Evolutionary conservation across 2,888 invertebrate genomes (phyloP).

Genomic region (Heliconius aoede): DNA sequence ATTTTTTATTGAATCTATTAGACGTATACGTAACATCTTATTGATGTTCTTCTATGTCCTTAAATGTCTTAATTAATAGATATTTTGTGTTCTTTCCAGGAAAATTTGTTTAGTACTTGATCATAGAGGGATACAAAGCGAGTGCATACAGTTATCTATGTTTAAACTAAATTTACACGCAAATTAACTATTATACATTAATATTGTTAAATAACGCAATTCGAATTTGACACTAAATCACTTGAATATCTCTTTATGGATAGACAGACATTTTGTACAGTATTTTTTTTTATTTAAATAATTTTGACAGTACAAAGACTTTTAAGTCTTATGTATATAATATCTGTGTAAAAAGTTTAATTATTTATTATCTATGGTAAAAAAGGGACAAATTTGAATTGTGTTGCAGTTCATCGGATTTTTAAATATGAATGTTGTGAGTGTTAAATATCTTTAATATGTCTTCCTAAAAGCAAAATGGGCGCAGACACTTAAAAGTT

Average conservation of each 20-base stretch:
- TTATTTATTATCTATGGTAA: not conserved
- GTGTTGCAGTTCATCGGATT: slow-evolving; percentile 2
- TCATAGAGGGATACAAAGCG: not conserved
- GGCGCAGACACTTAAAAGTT: not conserved
- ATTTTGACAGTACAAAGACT: slow-evolving; percentile 2
- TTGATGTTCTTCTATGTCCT: too few relatives aligned
- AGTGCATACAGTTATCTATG: not conserved
- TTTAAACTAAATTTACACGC: not conserved
- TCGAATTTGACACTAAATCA: slow-evolving; percentile 10
- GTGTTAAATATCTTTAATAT: slow-evolving; percentile 7
- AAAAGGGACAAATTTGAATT: slow-evolving; percentile 19
- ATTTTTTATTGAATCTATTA: too few relatives aligned
- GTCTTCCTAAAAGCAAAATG: slow-evolving; percentile 16
- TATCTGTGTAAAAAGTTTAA: not conserved
- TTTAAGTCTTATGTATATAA: not conserved
- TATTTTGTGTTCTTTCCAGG: slow-evolving; percentile 2
- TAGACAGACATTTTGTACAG: not conserved
- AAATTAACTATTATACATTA: not conserved
- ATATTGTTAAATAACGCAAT: slow-evolving; percentile 15
- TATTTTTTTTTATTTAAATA: not conserved
- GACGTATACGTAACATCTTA: not conserved
- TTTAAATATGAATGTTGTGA: slow-evolving; percentile 28
- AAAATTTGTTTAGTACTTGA: slow-evolving; percentile 10
- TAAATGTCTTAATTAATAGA: not conserved
- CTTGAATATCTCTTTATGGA: not conserved